Percentiles rank a stretch among this genome's conserved stretches.
These are phyloP conservation scores for Tupaia tana DNA, from an alignment of 2,113 vertebrate genomes.

Conservation along the genomic window DNA sequence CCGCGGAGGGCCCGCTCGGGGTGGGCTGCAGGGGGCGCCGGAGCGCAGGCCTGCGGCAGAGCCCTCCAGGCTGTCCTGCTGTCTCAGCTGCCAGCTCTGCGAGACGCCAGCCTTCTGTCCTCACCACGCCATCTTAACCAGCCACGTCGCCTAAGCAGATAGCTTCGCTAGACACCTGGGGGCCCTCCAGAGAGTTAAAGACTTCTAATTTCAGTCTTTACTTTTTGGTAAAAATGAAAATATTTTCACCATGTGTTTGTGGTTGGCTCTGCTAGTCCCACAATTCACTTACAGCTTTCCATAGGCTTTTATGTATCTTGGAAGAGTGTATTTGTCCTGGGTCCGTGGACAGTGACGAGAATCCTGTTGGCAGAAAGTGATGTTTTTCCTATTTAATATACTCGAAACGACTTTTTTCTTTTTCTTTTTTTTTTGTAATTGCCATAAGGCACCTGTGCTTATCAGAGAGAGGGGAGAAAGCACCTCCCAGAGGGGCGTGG, in stretches of 20 bases:
- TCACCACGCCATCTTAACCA: fast-evolving
- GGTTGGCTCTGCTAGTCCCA: not conserved
- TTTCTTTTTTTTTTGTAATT: not conserved
- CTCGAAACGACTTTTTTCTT: not conserved
- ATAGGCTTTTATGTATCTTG: not conserved
- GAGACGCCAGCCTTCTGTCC: not conserved
- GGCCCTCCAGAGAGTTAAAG: not conserved
- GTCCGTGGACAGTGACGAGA: not conserved
- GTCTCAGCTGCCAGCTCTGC: fast-evolving
- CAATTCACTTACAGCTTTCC: not conserved
- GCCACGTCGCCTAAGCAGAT: fast-evolving
- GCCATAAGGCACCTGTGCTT: too few relatives aligned
- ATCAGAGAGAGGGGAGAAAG: too few relatives aligned
- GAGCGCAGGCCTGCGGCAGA: not conserved
- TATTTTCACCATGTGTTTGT: too few relatives aligned
- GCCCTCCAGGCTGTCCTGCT: fast-evolving
- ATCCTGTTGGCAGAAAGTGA: not conserved
- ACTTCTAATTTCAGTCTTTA: not conserved
- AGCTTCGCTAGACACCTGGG: not conserved
- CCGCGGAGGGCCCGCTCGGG: too few relatives aligned
- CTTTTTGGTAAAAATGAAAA: not conserved
- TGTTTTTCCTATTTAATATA: not conserved
- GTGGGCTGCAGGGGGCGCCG: too few relatives aligned
- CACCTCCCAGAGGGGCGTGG: too few relatives aligned
- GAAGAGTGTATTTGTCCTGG: not conserved